Base-by-base conservation (phyloP, 2,113 vertebrate species). In the Numenius arquata region DNA sequence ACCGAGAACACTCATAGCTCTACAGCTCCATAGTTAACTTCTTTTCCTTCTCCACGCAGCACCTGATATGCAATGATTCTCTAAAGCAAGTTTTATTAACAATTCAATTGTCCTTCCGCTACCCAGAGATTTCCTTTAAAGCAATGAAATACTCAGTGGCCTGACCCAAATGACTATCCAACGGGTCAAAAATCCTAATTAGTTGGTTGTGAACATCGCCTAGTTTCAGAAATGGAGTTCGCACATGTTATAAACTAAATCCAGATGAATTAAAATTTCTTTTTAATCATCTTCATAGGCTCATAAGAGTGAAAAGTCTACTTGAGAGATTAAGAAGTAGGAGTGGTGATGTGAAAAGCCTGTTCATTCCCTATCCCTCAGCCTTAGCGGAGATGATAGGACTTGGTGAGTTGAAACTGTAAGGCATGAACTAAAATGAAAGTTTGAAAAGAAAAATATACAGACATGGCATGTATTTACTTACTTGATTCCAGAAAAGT, bases 401-500 rank as follows among this genome's bases (percentile, higher is more conserved):
- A 91, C 55, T 32, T 92, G 85, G 67, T 78, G 80, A 92, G 70
- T 83, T 94, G 74, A 91, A 96, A 84, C 85, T 78, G n/a, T 84
- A 81, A 96, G n/a, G 47, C 80, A 88, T 92, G 85, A 90, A 81
- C 29, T 90, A 76, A 96, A 96, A 93, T 90, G 62, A 90, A 92
- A 85, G 45, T 76, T 78, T 86, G 78, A 92, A 88, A 97, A 96
- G 93, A 74, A 96, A 96, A 96, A 95, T 95, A 97, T 84, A 96
- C 95, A 89, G 85, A 38, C n/a, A 8, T 75, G 91, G 86, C 89
- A 63, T 95, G 71, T 94, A 89, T 97, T 97, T 97, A 86, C 40
- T 61, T 88, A 71, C 71, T 94, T 80, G 45, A 84, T 91, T 95
- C 94, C 79, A 86, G 85, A 77, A 90, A 88, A 95, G 90, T 90